Conservation (phyloP, 2,113 vertebrate genomes). For the Herpetotheres cachinnans region DNA sequence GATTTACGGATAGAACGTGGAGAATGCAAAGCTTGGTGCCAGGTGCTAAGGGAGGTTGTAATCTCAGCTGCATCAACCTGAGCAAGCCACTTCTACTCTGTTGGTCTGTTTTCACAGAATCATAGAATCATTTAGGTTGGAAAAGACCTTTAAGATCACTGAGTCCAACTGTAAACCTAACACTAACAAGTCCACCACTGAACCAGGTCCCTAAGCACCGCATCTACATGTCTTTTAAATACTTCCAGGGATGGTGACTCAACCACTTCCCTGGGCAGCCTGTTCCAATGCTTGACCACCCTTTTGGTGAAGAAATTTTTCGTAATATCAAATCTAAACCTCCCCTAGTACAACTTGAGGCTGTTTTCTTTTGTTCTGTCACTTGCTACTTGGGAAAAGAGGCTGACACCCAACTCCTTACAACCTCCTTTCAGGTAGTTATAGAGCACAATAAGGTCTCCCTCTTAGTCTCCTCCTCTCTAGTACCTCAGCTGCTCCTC, state of each 20-base stretch:
- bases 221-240: rapidly evolving
- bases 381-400: not conserved
- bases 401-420: rapidly evolving
- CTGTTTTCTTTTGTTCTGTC: not conserved
- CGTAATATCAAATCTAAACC: not conserved
- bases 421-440: not conserved
- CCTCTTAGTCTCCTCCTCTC: not conserved
- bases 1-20: not conserved
- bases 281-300: not conserved
- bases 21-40: not conserved
- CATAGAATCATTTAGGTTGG: not conserved
- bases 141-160: not conserved
- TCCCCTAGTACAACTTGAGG: not conserved
- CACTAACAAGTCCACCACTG: not conserved
- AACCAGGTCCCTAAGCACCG: not conserved
- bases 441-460: not conserved
- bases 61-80: not conserved
- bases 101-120: not conserved
- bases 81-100: not conserved
- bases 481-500: rapidly evolving
- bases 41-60: not conserved
- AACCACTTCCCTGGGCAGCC: not conserved
- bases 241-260: not conserved
- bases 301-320: not conserved
- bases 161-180: not conserved